Evolutionary conservation across 2,113 vertebrate genomes (phyloP).

Genomic region (Chloroceryle aenea): DNA sequence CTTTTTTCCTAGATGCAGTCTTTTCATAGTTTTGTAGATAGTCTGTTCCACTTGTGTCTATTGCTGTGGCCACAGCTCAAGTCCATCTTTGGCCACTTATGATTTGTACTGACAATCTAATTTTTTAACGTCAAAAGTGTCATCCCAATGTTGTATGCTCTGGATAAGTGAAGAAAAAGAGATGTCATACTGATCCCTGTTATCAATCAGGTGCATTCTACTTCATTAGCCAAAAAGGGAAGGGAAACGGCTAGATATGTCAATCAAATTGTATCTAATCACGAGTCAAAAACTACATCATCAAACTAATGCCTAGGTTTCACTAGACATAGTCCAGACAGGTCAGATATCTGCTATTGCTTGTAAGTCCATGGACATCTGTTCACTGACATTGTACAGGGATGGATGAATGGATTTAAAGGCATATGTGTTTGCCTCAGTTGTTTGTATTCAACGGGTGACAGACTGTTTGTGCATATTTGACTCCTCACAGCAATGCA

Average conservation of each 20-base stretch:
- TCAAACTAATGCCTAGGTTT: neutral
- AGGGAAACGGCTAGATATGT: neutral
- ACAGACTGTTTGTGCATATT: neutral
- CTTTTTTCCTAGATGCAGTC: neutral
- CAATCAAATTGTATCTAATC: conserved; percentile 1
- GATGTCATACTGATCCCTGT: neutral
- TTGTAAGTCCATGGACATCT: neutral
- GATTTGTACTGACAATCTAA: conserved; percentile 7
- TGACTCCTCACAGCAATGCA: neutral
- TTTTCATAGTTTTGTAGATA: neutral
- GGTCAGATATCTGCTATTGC: neutral
- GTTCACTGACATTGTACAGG: neutral
- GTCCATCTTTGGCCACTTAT: neutral
- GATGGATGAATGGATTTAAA: neutral
- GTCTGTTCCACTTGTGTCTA: neutral
- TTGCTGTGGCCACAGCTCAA: neutral
- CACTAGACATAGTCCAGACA: neutral
- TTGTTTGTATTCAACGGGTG: neutral
- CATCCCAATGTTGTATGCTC: neutral
- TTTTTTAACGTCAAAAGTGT: neutral
- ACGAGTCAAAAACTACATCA: neutral
- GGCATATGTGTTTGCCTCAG: fast-evolving
- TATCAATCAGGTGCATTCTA: neutral
- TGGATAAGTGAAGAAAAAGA: neutral
- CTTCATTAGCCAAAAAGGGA: neutral